Evolutionary conservation across 92 coral and sea anemone species (phyloP), one percentile per base, ranked within the genome.

Genomic region (Phenganax marumi): DNA sequence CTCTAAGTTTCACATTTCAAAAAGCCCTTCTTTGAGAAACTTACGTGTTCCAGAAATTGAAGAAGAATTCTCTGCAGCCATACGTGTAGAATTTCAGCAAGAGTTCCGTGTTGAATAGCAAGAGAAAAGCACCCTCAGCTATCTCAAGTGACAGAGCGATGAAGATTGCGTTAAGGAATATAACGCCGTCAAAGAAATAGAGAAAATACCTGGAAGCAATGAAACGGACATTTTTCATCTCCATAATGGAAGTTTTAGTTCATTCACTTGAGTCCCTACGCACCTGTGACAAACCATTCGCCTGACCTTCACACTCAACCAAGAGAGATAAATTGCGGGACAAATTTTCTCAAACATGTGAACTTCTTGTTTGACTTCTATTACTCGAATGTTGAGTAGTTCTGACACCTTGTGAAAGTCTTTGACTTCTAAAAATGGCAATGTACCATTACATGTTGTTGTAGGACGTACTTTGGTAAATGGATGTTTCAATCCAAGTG

Each of bases 301-400:
- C 18, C 97, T 89, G 70, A 95, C 70, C 89, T 84, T 90, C 79
- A 90, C 92, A 77, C 98, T 95, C 56, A 87, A 70, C 69, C 79
- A 82, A 16, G 98, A 92, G 24, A 90, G 85, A 79, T 95, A 95
- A 65, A 95, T 76, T 73, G 61, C 86, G 7, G 98, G 97, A 57
- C 89, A 85, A 19, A 90, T 75, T 73, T 92, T 88, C 76, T 95
- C 98, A 53, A 95, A 87, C 11, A 95, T 76, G 52, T 88, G 97
- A 23, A 95, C 93, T 79, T 91, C 95, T 55, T 95, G 97, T 79
- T 84, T 92, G 50, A 95, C 97, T 83, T 95, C 98, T 13, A 95
- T 87, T 18, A 95, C 95, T 48, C 91, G 92, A 10, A 91, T 92
- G 79, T 91, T 92, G 10, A 95, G 75, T 23, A 95, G 47, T 68